These are phyloP conservation scores for Cacatua alba DNA, from an alignment of 2,113 vertebrate species.

Conservation along the genomic window DNA sequence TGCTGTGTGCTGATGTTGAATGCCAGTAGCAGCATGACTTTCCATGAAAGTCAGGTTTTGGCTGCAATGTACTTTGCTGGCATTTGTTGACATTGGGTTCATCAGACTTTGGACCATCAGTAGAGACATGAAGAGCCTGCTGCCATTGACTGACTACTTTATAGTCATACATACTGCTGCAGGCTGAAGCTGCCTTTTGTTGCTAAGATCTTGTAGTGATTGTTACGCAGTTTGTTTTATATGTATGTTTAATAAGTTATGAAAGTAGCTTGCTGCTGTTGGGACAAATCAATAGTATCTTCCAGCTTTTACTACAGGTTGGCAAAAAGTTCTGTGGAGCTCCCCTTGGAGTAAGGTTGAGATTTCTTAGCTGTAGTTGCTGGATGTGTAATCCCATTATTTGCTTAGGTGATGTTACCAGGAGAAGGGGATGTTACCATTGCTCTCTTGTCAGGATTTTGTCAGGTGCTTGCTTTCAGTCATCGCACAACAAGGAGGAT, in stretches of 20 bases:
- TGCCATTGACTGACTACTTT: not conserved
- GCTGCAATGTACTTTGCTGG: fast-evolving
- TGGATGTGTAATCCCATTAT: not conserved
- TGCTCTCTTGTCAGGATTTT: not conserved
- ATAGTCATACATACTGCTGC: not conserved
- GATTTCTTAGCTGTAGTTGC: not conserved
- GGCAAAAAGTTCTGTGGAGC: not conserved
- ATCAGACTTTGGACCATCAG: not conserved
- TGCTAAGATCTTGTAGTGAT: not conserved
- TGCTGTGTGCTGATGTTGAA: not conserved
- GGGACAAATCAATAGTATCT: not conserved
- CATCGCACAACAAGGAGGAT: not conserved
- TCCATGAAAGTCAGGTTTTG: not conserved
- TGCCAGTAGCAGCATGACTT: not conserved
- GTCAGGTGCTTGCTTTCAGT: not conserved
- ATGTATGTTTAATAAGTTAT: not conserved
- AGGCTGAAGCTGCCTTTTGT: not conserved
- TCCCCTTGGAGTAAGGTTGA: not conserved
- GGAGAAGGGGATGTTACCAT: not conserved
- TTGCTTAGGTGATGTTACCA: not conserved
- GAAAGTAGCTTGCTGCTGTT: not conserved
- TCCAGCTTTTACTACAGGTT: not conserved
- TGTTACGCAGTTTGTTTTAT: not conserved
- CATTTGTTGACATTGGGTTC: not conserved
- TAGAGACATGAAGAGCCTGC: not conserved